Conservation (phyloP, 2,888 invertebrate genomes). For the Sminthurinus aureus region DNA sequence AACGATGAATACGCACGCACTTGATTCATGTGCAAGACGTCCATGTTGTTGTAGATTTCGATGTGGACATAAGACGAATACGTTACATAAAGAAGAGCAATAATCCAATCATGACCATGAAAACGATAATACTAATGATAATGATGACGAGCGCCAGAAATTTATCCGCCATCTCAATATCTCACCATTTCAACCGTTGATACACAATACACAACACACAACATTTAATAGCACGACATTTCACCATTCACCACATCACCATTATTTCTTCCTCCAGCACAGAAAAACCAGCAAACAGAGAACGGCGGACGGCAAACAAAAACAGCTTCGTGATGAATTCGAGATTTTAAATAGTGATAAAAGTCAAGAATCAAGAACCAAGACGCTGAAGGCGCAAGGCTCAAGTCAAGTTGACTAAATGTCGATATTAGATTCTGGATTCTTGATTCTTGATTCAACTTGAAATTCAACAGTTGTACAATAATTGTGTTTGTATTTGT, state of each 20-base stretch:
- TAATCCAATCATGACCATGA: conserved; percentile 35
- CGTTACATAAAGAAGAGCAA: not conserved
- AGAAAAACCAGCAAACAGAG: too few species aligned
- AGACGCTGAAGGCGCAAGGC: too few species aligned
- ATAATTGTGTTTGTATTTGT: too few species aligned
- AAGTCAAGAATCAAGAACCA: too few species aligned
- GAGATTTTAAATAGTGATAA: not conserved
- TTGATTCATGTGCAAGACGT: not conserved
- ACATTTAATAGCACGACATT: not conserved
- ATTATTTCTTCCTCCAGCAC: not conserved
- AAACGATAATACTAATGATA: conserved; percentile 34
- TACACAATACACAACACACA: too few species aligned
- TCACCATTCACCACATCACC: not conserved
- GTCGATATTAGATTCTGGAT: too few species aligned
- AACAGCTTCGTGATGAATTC: too few species aligned
- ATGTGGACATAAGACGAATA: not conserved
- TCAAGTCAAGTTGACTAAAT: not conserved
- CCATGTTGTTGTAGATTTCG: too few species aligned
- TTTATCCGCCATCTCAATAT: not conserved
- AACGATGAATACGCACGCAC: conserved; percentile 39
- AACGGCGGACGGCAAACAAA: too few species aligned
- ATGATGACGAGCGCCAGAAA: not conserved
- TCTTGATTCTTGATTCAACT: too few species aligned
- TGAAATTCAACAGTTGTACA: too few species aligned
- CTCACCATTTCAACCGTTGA: not conserved